Evolutionary conservation across 2,888 invertebrate species (phyloP).

Genomic region (Ornithoptera alexandrae): DNA sequence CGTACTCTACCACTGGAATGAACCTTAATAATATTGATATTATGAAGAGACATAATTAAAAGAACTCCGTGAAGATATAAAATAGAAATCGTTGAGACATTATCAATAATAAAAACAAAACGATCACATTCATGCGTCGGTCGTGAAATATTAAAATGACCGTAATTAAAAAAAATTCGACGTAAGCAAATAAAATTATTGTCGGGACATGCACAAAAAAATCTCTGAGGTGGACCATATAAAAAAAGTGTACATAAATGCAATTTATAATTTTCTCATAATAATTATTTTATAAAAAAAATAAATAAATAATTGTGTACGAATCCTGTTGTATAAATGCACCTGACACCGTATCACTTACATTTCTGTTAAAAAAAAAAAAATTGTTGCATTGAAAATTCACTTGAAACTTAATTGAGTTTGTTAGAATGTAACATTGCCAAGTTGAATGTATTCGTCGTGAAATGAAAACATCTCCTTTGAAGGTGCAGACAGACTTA

Average conservation of each 20-base stretch:
- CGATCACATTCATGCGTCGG: slow-evolving; percentile 49
- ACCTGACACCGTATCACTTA: neutral
- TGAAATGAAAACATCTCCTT: slow-evolving; percentile 12
- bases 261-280: slow-evolving; percentile 46
- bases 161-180: slow-evolving; percentile 61
- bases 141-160: slow-evolving; percentile 52
- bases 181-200: slow-evolving; percentile 64
- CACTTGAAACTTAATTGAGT: too few relatives aligned
- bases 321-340: slow-evolving; percentile 19
- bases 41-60: slow-evolving; percentile 45
- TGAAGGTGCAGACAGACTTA: too few relatives aligned
- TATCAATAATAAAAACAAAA: slow-evolving; percentile 46
- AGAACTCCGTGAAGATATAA: slow-evolving; percentile 32
- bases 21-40: slow-evolving; percentile 61
- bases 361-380: too few relatives aligned
- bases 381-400: too few relatives aligned
- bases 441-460: slow-evolving; percentile 15
- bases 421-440: too few relatives aligned
- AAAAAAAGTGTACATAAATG: slow-evolving; percentile 64
- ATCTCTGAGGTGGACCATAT: slow-evolving; percentile 48
- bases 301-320: slow-evolving; percentile 25
- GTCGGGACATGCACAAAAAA: slow-evolving; percentile 54
- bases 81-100: slow-evolving; percentile 39
- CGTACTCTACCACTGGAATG: slow-evolving; percentile 75
- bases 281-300: slow-evolving; percentile 33